Evolutionary conservation across 2,797 vertebrate species (phyloP), one percentile per base, ranked within the genome.

Genomic region (Myotis findleyi): DNA sequence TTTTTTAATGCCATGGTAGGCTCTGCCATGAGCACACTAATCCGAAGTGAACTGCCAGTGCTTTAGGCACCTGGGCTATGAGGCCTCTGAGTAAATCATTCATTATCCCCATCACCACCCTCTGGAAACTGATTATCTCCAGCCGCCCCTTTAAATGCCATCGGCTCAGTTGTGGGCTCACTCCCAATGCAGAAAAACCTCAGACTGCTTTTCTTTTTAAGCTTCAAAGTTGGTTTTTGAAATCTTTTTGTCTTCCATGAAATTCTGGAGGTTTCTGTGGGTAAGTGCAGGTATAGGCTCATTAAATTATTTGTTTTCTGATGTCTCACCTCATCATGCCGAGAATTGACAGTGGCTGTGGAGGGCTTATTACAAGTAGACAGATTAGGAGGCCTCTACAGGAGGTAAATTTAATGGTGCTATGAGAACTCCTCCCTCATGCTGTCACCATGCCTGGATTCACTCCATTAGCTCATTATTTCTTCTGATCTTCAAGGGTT

Each of bases 261-360:
- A 91, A 41, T 49, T 84, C 68, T 84, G 27, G 62, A 88, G 51
- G 44, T 4, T 88, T 89, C 47, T 87, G 68, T 76, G 76, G 53
- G 16, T 38, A 6, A 33, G 6, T 23, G 44, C 69, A 57, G 69
- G 30, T 68, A 33, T 25, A 20, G 17, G 47, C 17, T 84, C 85
- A 93, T 83, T 53, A 69, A 91, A 41, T 33, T 12, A 49, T 73
- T 47, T 69, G 33, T 47, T 92, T 87, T 81, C 73, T 89, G 47
- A 41, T 6, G 53, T n/a, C 23, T 21, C 11, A 64, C 20, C 80
- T 93, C 33, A 30, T 66, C 44, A 23, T 1, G 13, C 9, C 36
- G 20, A 86, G 68, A 66, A 25, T 4, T 41, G 13, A 27, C 72
- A 17, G 49, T 13, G 18, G n/a, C 85, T 2, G 6, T 13, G 13